Evolutionary conservation across 2,888 invertebrate genomes (phyloP).

Genomic region (Harpalus rubripes): DNA sequence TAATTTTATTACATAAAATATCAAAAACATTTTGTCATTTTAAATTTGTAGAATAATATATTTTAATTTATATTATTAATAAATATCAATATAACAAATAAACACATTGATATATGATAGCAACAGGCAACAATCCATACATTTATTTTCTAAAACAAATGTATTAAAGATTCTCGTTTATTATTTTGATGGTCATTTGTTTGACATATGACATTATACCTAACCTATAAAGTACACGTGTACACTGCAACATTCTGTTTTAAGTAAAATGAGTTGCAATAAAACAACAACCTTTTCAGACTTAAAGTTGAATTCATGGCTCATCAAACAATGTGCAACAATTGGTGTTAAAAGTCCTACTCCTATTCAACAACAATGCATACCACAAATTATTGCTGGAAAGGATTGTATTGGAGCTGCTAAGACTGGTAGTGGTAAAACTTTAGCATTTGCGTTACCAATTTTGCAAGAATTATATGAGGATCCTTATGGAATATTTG

Average conservation of each 20-base stretch:
- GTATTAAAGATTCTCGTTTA: too few species aligned
- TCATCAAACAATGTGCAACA: slow-evolving; percentile 84
- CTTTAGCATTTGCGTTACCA: slow-evolving; percentile 97
- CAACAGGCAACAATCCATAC: too few species aligned
- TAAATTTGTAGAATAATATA: too few species aligned
- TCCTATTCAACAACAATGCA: slow-evolving; percentile 90
- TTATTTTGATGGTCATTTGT: background rate
- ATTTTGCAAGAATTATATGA: slow-evolving; percentile 94
- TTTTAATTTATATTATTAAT: too few species aligned
- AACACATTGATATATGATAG: too few species aligned
- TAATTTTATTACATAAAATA: background rate
- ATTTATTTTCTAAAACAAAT: too few species aligned
- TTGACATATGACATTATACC: slow-evolving; percentile 23
- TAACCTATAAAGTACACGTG: slow-evolving; percentile 26
- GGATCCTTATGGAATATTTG: slow-evolving; percentile 98
- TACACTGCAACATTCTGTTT: background rate
- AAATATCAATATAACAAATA: too few species aligned
- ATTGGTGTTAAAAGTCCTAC: slow-evolving; percentile 90
- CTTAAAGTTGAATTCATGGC: slow-evolving; percentile 86
- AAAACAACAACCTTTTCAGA: slow-evolving; percentile 79
- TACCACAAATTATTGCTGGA: slow-evolving; percentile 88
- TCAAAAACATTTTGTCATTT: too few species aligned
- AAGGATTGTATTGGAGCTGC: slow-evolving; percentile 96
- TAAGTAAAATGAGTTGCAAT: slow-evolving; percentile 23
- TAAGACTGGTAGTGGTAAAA: slow-evolving; percentile 99